These are phyloP conservation scores for Pegoplata infirma DNA, from an alignment of 2,888 invertebrate species.

Conservation along the genomic window DNA sequence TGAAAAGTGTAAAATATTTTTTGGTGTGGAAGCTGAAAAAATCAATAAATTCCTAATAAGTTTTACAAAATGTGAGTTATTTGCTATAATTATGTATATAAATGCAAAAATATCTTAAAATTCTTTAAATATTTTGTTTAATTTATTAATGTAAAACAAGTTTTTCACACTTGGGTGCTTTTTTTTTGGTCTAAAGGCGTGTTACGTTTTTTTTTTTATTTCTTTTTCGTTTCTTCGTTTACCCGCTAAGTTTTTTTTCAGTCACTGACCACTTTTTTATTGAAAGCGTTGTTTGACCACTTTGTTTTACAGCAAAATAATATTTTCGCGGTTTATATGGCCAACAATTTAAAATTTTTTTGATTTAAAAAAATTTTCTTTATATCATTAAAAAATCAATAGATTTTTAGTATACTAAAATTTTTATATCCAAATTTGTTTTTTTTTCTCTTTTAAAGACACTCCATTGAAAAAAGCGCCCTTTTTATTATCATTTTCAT, in stretches of 20 bases:
- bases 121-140: slow-evolving; percentile 20
- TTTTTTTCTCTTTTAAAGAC: not conserved
- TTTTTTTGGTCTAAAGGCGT: slow-evolving; percentile 50
- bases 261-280: slow-evolving; percentile 8
- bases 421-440: slow-evolving; percentile 10
- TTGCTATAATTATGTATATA: not conserved
- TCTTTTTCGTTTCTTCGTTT: slow-evolving; percentile 22
- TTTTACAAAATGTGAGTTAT: slow-evolving; percentile 31
- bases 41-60: not conserved
- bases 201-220: slow-evolving; percentile 48
- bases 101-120: not conserved
- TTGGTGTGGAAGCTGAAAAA: not conserved
- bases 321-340: slow-evolving; percentile 68
- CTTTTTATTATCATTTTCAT: slow-evolving; percentile 37
- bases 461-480: slow-evolving; percentile 37
- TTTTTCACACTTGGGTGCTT: slow-evolving; percentile 61
- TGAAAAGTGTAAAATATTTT: too few species aligned
- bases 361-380: not conserved
- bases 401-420: slow-evolving; percentile 53
- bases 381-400: slow-evolving; percentile 45
- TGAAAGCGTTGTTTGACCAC: slow-evolving; percentile 71
- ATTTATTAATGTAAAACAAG: slow-evolving; percentile 44
- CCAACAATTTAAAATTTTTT: not conserved
- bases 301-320: slow-evolving; percentile 59
- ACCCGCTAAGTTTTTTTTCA: slow-evolving; percentile 42